Conservation (phyloP, 1,140 invertebrate species). For the Eulimnadia texana region DNA sequence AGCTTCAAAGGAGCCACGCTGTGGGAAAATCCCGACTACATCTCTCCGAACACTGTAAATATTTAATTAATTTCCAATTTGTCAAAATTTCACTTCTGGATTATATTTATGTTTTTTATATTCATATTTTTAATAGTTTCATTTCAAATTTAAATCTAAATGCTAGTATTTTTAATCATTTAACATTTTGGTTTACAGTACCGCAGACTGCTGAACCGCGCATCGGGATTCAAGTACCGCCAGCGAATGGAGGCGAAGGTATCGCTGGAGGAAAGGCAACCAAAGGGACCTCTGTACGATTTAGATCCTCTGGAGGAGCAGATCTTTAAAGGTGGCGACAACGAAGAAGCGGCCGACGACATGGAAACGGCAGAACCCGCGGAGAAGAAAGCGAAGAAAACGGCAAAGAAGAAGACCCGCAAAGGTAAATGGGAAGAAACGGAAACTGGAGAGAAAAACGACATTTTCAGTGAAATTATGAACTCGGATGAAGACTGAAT, state of each 20-base stretch:
- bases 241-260: slow-evolving; percentile 62
- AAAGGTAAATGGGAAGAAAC: neutral
- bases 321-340: neutral
- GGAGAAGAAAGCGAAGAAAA: slow-evolving; percentile 1
- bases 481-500: neutral
- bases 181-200: slow-evolving; percentile 32
- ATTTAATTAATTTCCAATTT: slow-evolving; percentile 9
- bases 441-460: too few species aligned
- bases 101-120: neutral
- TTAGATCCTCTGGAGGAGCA: slow-evolving; percentile 42
- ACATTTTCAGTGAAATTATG: neutral
- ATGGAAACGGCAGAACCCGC: neutral
- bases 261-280: slow-evolving; percentile 48
- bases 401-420: neutral
- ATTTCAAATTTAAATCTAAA: neutral
- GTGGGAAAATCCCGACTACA: slow-evolving; percentile 86
- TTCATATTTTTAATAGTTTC: neutral
- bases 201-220: slow-evolving; percentile 48
- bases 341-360: neutral
- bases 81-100: slow-evolving; percentile 10
- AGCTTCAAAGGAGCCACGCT: slow-evolving; percentile 83
- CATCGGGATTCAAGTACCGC: slow-evolving; percentile 58
- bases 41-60: slow-evolving; percentile 68
- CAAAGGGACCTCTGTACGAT: slow-evolving; percentile 46
- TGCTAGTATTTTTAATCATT: slow-evolving; percentile 6